Evolutionary conservation across 2,797 vertebrate species (phyloP).

Genomic region (Pangasius sanitwongsei): DNA sequence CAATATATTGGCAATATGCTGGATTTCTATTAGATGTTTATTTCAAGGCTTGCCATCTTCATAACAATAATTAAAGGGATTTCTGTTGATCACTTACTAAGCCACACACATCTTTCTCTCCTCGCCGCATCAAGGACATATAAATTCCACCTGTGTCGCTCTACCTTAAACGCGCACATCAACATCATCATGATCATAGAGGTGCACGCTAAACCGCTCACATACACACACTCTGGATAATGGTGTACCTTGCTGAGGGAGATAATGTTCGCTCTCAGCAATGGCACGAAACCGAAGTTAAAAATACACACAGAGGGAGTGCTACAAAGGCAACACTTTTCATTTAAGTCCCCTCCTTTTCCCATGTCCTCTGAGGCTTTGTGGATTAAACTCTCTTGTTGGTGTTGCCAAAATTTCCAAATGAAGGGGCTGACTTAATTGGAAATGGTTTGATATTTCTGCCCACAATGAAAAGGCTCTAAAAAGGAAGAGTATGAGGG

Average conservation of each 20-base stretch:
- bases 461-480: slow-evolving; percentile 76
- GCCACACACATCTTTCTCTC: slow-evolving; percentile 35
- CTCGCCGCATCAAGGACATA: slow-evolving; percentile 22
- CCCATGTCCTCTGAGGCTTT: slow-evolving; percentile 38
- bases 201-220: not conserved
- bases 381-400: slow-evolving; percentile 55
- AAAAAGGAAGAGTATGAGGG: slow-evolving; percentile 3
- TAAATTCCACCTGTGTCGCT: slow-evolving; percentile 9
- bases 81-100: slow-evolving; percentile 2
- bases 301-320: slow-evolving; percentile 67
- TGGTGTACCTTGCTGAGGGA: slow-evolving; percentile 61
- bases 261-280: slow-evolving; percentile 63
- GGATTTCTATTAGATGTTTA: not conserved
- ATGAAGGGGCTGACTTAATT: slow-evolving; percentile 70
- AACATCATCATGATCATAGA: slow-evolving; percentile 26
- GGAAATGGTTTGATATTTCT: slow-evolving; percentile 73
- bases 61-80: not conserved
- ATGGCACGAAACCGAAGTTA: slow-evolving; percentile 68
- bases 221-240: slow-evolving; percentile 44
- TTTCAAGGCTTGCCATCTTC: not conserved
- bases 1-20: slow-evolving; percentile 26
- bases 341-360: slow-evolving; percentile 61
- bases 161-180: slow-evolving; percentile 41
- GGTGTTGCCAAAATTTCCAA: slow-evolving; percentile 50
- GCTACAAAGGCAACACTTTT: slow-evolving; percentile 57